phyloP scores from a whole-genome alignment of 2,888 invertebrate species.

The Portevinia maculata region DNA sequence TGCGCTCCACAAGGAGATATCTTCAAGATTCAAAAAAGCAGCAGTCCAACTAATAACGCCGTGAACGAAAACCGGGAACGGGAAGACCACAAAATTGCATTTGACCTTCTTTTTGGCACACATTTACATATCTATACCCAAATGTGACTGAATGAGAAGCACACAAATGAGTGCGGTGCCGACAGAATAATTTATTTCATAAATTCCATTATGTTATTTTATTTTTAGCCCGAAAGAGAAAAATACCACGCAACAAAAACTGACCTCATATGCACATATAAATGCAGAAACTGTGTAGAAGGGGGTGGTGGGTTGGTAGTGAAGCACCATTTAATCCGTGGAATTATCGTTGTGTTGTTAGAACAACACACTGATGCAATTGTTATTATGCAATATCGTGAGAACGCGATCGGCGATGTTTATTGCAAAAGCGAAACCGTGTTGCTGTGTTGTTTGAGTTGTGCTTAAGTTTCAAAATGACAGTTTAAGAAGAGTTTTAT shows the following conservation, averaged over 20 bases:
- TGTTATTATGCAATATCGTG: constrained; percentile 72
- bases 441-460: constrained; percentile 44
- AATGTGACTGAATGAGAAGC: constrained; percentile 24
- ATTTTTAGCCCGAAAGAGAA: constrained; percentile 33
- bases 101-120: constrained; percentile 72
- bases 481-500: not conserved
- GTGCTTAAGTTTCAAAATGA: not conserved
- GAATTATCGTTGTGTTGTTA: constrained; percentile 10
- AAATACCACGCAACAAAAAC: constrained; percentile 37
- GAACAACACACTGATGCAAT: constrained; percentile 64
- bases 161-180: constrained; percentile 53
- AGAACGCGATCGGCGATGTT: constrained; percentile 58
- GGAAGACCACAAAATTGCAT: constrained; percentile 71
- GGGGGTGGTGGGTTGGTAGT: not conserved
- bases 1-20: constrained; percentile 27
- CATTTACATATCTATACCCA: constrained; percentile 18
- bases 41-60: constrained; percentile 1
- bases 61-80: constrained; percentile 39
- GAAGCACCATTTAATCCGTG: constrained; percentile 16
- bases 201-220: constrained; percentile 67
- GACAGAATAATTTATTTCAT: constrained; percentile 73
- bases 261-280: constrained; percentile 38
- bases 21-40: constrained; percentile 13
- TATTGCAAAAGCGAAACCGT: constrained; percentile 21
- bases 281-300: constrained; percentile 19